Base-by-base conservation (phyloP, 2,888 invertebrate genomes). In the Aproaerema taeniolella region DNA sequence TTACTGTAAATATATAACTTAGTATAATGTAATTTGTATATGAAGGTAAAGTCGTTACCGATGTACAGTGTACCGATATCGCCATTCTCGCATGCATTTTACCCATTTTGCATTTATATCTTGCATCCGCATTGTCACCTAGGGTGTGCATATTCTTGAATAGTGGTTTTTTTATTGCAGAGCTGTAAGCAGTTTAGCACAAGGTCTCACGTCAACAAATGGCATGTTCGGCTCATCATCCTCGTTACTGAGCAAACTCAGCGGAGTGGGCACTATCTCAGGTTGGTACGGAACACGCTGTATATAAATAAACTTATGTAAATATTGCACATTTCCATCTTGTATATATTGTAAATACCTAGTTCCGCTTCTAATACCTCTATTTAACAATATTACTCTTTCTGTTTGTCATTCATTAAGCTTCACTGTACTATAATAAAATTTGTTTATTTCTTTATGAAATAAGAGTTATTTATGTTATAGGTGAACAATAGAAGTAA, bases 141-240 rank as follows among this genome's bases (percentile, higher is more conserved):
- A 24, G 13, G 32, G 7, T n/a, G 30, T 32, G 20, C 39, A 29
- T 39, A 28, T 36, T 16, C 43, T 43, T 73, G 60, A 71, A 69
- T 58, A 58, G 56, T 45, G 48, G 50, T 50, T 70, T 76, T 67
- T 72, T 53, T 58, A 46, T 86, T 85, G 47, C 85, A 87, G 87
- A 75, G 79, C 81, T 57, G 87, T 87, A 52, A 83, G 85, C 81
- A 86, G 82, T 67, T 72, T 87, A 71, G 79, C 87, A 44, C 87
- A 87, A 61, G 89, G 90, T 49, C 80, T 91, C 44, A 89, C 91
- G 28, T 89, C 92, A 33, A 92, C 92, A 34, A 92, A 92, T 58
- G 91, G 91, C 46, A 92, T 93, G 85, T 94, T 94, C 71, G 93
- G 93, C 47, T 92, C 93, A 10, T 92, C 92, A 52, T 89, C 96